Evolutionary conservation across 53 echinoderm and acorn worm genomes (phyloP).

Genomic region (Arbacia lixula): DNA sequence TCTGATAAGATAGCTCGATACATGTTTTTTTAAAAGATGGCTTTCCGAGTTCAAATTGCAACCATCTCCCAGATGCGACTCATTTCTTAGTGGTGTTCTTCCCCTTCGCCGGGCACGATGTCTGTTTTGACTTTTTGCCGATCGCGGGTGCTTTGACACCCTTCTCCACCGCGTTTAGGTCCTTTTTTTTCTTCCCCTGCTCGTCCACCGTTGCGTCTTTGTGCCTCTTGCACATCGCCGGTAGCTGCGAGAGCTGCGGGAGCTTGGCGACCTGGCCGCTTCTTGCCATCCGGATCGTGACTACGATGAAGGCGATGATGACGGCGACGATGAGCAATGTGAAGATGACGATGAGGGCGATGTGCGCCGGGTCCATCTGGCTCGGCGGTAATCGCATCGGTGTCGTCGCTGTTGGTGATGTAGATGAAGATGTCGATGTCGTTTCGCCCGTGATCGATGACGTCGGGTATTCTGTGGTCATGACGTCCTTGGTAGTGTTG

Average conservation of each 20-base stretch:
- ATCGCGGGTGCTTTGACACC: background rate
- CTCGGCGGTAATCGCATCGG: constrained; percentile 27
- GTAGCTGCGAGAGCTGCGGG: constrained; percentile 20
- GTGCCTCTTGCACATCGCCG: constrained; percentile 29
- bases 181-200: constrained; percentile 8
- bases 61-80: no score
- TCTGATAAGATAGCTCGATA: no score
- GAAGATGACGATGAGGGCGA: constrained; percentile 47
- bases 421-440: background rate
- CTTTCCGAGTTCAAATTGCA: no score
- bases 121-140: constrained; percentile 15
- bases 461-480: constrained; percentile 2
- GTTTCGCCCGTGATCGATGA: constrained; percentile 14
- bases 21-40: no score
- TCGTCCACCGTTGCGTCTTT: background rate
- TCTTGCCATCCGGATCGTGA: constrained; percentile 40
- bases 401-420: constrained; percentile 31
- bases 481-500: background rate
- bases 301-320: constrained; percentile 41
- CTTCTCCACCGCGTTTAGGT: constrained; percentile 24
- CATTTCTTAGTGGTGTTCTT: no score
- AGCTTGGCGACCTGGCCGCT: constrained; percentile 20
- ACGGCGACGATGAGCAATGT: constrained; percentile 37
- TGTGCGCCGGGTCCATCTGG: constrained; percentile 37
- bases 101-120: no score